Evolutionary conservation across 2,888 invertebrate genomes (phyloP).

Genomic region (Diachrysia chrysitis): DNA sequence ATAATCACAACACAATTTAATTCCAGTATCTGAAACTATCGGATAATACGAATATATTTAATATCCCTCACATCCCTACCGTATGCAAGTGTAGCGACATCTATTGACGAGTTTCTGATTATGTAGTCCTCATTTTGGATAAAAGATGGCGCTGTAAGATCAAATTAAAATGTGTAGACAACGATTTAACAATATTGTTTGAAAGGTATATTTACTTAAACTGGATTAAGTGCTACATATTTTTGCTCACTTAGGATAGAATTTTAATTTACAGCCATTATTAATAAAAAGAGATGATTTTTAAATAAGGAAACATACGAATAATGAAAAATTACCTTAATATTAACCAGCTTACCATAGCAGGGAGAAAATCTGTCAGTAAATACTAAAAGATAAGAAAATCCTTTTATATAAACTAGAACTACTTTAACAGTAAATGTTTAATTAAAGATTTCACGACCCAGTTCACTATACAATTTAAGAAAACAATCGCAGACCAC

Average conservation of each 20-base stretch:
- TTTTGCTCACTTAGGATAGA: no score
- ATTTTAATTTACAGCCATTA: no score
- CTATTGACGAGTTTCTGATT: conserved; percentile 35
- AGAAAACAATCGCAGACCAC: conserved; percentile 13
- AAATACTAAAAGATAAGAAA: neutral
- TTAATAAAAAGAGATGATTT: no score
- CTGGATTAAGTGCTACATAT: no score
- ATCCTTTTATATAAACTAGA: neutral
- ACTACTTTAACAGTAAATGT: neutral
- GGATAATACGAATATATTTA: neutral
- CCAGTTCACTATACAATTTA: conserved; percentile 2
- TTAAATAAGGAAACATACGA: no score
- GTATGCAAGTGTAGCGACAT: conserved; percentile 34
- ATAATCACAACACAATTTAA: no score
- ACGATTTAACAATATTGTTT: no score
- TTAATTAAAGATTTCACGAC: conserved; percentile 6
- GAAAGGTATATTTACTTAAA: no score
- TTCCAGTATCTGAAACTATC: neutral
- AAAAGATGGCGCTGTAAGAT: conserved; percentile 34
- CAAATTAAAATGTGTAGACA: neutral
- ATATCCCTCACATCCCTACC: neutral
- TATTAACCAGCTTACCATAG: neutral
- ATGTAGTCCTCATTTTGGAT: conserved; percentile 12
- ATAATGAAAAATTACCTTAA: no score
- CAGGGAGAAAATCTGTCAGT: neutral